Base-by-base conservation (phyloP, 2,797 vertebrate species). In the Varecia variegata region DNA sequence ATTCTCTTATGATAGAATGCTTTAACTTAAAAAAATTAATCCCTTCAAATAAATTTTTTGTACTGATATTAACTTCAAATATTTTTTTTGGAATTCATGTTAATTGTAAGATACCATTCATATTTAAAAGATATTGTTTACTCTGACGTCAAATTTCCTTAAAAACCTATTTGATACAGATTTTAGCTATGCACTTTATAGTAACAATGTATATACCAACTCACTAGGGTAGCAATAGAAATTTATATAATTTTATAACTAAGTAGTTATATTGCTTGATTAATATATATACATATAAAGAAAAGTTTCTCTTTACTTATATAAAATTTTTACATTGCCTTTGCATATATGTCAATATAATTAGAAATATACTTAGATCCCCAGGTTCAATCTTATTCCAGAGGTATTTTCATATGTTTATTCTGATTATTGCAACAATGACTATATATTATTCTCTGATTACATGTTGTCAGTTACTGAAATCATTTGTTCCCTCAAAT, bases 231-330 rank as follows among this genome's bases (percentile, higher is more conserved):
- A 84, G 32, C 25, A 73, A 90, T 15, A 88, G 12, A 93, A 93
- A 90, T 83, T 80, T 67, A n/a, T 40, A 85, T 56, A 80, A 43
- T 89, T 74, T 90, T 88, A n/a, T 52, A 94, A 88, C 10, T 83
- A 88, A 56, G 17, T 71, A 82, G 14, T 43, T 92, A 87, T 32
- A 79, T 2, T 88, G 2, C 27, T 68, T 30, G 32, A 23, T 52
- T 88, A 77, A 79, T 60, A 94, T 15, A 82, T 2, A 88, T 5
- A 67, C 7, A 32, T 54, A 71, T 45, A 56, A 88, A 81, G 67
- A 17, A 73, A 86, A 90, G 12, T 43, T 68, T 84, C 68, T 70
- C 54, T 45, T 79, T 89, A 68, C 30, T 68, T 84, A 92, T n/a
- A 74, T 45, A 8, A 45, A 71, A 60, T 40, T 2, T 90, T 95